phyloP scores from a whole-genome alignment of 2,113 vertebrate species.

The Castor canadensis region DNA sequence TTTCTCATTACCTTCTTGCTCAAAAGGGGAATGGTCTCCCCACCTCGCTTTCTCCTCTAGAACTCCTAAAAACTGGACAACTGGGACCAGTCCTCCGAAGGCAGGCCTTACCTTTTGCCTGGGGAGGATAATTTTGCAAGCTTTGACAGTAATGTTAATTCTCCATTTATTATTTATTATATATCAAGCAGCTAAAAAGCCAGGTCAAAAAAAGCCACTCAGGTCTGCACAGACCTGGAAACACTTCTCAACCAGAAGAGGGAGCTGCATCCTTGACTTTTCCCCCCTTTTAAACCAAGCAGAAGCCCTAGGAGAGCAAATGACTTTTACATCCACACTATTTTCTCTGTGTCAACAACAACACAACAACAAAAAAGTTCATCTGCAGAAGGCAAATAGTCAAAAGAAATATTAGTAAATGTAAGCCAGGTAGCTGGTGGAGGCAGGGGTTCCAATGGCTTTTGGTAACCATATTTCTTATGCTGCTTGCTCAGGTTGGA shows the following conservation, averaged over 20 bases:
- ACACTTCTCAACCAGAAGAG: slow-evolving; percentile 77
- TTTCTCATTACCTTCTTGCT: background rate
- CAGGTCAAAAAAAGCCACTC: fast-evolving
- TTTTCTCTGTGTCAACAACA: slow-evolving; percentile 45
- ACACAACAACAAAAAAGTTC: slow-evolving; percentile 45
- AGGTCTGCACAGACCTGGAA: background rate
- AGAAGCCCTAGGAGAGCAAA: slow-evolving; percentile 22
- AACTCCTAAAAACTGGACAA: background rate
- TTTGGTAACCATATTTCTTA: slow-evolving; percentile 54
- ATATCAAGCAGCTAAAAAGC: background rate
- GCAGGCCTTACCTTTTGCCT: background rate
- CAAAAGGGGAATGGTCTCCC: background rate
- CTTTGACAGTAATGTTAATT: background rate
- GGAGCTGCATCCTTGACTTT: slow-evolving; percentile 68
- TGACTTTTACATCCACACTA: slow-evolving; percentile 20
- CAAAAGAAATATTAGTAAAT: slow-evolving; percentile 55
- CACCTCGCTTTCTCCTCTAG: background rate
- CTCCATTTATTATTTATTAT: background rate
- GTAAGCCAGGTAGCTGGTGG: background rate
- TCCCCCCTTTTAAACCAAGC: background rate
- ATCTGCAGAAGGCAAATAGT: slow-evolving; percentile 40
- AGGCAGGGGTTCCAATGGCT: background rate
- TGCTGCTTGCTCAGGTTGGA: slow-evolving; percentile 67
- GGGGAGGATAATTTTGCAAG: background rate
- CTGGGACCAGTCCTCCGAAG: background rate